Evolutionary conservation across 1,140 invertebrate species (phyloP), one percentile per base, ranked within the genome.

Genomic region (Cylas formicarius): DNA sequence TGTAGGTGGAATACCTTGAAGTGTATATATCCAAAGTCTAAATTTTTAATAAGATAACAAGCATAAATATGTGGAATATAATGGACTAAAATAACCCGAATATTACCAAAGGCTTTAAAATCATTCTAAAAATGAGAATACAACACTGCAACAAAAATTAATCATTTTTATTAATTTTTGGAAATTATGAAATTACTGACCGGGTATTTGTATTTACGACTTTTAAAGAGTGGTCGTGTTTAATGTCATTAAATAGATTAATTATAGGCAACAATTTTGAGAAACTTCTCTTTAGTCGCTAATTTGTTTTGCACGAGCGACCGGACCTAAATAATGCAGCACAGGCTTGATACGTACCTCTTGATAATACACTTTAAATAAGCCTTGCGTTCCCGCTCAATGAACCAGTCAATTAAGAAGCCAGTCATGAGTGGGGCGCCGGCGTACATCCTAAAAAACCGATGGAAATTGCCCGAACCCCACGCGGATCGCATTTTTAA

Each of bases 371-470:
- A 73, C 71, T 90, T 94, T 55, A 97, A 72, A 54, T 92, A 93
- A 56, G 74, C 69, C 70, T 90, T 95, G 61, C 94, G 74, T 65
- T 95, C 91, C 61, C 93, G 74, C 32, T 91, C 83, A 60, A 91
- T 78, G 76, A 97, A 97, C 92, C 92, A 96, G 69, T 97, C 92
- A 69, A 98, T 89, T 34, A 99, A 76, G 70, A 90, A 95, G 17
- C 85, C 86, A n/a, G 89, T 82, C 94, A 97, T 97, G 63, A 86
- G 77, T 7, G 95, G 95, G 14, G 94, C 84, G 32, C 65, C 66
- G 47, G 76, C 75, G 69, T 96, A 97, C 29, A 98, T 70, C 57
- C 82, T 75, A 74, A 97, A 97, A 68, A 97, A 88, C 65, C 77
- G 83, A 66, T 89, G 82, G 67, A 90, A 92, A 72, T 96, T 95